Conservation (phyloP, 2,113 vertebrate species). For the Patagioenas fasciata region DNA sequence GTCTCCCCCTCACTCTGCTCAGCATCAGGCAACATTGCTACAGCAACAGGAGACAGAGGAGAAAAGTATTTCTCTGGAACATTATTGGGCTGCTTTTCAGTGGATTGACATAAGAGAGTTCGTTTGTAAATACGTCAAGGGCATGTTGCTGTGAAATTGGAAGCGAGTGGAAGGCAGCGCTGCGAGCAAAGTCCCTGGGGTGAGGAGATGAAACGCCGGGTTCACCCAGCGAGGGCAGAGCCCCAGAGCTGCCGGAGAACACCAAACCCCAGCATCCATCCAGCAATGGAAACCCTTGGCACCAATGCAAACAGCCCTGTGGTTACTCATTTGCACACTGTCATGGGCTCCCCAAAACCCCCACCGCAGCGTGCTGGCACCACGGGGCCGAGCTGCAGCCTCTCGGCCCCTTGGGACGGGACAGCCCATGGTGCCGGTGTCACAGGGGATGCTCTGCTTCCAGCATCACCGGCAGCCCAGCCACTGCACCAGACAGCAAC, state of each 20-base stretch:
- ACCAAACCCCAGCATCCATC: rapidly evolving
- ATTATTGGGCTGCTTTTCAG: conserved; percentile 4
- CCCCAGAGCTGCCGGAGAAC: rapidly evolving
- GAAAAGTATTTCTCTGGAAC: background rate
- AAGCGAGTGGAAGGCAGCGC: background rate
- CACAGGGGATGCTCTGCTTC: background rate
- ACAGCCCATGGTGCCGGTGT: rapidly evolving
- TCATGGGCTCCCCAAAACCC: rapidly evolving
- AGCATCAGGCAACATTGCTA: background rate
- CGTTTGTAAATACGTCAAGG: conserved; percentile 34
- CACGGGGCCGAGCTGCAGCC: rapidly evolving
- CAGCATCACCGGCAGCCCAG: rapidly evolving
- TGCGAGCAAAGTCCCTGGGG: rapidly evolving
- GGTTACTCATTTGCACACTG: background rate
- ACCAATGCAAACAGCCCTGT: rapidly evolving
- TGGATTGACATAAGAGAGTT: conserved; percentile 33
- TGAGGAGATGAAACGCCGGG: background rate
- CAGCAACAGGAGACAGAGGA: background rate
- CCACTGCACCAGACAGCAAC: rapidly evolving
- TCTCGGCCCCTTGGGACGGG: background rate
- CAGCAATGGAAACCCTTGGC: background rate
- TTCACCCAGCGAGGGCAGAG: background rate
- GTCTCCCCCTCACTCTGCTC: background rate
- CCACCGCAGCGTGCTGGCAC: background rate
- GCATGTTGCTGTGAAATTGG: conserved; percentile 70